phyloP scores from a whole-genome alignment of 2,888 invertebrate species.

The Caenorhabditis zanzibari region DNA sequence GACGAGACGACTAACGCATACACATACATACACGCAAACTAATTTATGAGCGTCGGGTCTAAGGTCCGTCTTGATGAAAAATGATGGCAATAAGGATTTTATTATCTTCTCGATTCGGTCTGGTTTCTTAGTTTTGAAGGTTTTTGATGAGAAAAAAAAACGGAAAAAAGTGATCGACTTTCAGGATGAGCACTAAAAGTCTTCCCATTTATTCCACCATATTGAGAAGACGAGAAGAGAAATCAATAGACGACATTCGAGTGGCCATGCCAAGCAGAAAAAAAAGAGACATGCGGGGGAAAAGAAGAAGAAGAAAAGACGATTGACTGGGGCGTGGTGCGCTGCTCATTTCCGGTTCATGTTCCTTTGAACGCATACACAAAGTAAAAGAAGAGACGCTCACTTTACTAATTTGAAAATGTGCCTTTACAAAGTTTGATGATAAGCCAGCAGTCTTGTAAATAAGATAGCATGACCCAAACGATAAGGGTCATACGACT shows the following conservation, averaged over 20 bases:
- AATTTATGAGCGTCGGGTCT: slow-evolving; percentile 35
- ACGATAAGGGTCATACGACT: slow-evolving; percentile 10
- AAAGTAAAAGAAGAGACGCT: background rate
- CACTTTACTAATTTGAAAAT: background rate
- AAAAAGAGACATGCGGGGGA: slow-evolving; percentile 29
- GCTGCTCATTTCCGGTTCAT: slow-evolving; percentile 45
- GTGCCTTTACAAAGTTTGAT: background rate
- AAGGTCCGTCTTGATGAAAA: slow-evolving; percentile 29
- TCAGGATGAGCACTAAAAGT: too few species aligned
- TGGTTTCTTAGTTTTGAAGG: background rate
- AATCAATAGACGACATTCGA: slow-evolving; percentile 59
- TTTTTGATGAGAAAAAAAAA: background rate
- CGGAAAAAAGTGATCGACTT: background rate
- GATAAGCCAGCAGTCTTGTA: slow-evolving; percentile 9
- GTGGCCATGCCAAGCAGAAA: slow-evolving; percentile 48
- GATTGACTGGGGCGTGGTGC: slow-evolving; percentile 14
- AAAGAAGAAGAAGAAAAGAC: slow-evolving; percentile 27
- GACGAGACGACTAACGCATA: slow-evolving; percentile 10
- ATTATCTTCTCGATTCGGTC: background rate
- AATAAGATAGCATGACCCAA: background rate
- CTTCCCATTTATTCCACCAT: background rate
- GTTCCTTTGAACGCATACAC: slow-evolving; percentile 15
- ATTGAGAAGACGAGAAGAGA: slow-evolving; percentile 26
- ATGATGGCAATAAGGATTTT: background rate
- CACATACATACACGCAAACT: slow-evolving; percentile 20